Evolutionary conservation across 1,140 invertebrate genomes (phyloP).

Genomic region (Brachionus calyciflorus): DNA sequence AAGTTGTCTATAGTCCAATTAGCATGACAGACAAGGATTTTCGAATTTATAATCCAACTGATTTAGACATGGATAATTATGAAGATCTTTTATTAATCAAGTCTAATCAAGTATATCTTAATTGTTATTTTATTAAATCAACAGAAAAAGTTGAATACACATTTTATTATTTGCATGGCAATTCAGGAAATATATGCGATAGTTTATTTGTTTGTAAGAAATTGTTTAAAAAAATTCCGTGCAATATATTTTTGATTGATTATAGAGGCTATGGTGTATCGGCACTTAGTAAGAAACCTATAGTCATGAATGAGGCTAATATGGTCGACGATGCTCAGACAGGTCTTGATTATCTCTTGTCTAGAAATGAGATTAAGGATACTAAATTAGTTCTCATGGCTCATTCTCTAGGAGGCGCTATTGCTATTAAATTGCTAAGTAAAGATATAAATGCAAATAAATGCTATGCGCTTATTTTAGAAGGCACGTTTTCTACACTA

Average conservation of each 20-base stretch:
- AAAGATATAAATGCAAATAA: not conserved
- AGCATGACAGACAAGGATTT: not conserved
- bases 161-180: not conserved
- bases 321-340: not conserved
- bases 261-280: not conserved
- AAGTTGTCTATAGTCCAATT: too few species aligned
- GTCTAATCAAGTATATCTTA: not conserved
- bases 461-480: not conserved
- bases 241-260: not conserved
- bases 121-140: not conserved
- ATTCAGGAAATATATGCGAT: not conserved
- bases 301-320: not conserved
- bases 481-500: not conserved
- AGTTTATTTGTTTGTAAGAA: not conserved
- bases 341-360: not conserved
- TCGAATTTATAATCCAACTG: not conserved
- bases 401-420: not conserved
- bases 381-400: not conserved
- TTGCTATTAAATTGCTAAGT: not conserved
- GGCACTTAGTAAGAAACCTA: not conserved
- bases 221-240: not conserved
- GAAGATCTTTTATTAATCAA: not conserved
- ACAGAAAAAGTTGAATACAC: not conserved
- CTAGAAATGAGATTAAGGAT: not conserved
- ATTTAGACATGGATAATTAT: not conserved